Percentiles rank a stretch among this genome's conserved stretches.
Evolutionary conservation across 1,140 invertebrate genomes (phyloP).

Genomic region (Euwallacea fornicatus): DNA sequence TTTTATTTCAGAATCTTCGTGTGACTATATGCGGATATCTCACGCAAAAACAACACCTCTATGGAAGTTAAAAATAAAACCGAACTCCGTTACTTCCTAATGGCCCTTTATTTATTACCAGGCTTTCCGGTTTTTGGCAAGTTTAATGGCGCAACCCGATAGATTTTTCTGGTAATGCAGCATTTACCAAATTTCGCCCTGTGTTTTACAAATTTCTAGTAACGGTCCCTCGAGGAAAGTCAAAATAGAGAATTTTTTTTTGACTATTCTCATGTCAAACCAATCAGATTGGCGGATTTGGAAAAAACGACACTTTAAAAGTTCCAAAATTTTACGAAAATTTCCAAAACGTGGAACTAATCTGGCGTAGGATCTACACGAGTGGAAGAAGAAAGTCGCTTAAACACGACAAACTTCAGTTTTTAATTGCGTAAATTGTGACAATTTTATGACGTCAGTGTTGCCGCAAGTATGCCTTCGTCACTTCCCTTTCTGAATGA

Average conservation of each 20-base stretch:
- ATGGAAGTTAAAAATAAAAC: slow-evolving; percentile 24
- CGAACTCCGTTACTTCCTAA: slow-evolving; percentile 15
- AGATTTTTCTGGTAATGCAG: slow-evolving; percentile 6
- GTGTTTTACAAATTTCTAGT: slow-evolving; percentile 1
- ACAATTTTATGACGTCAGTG: no score
- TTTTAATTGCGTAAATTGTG: no score
- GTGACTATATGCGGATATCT: slow-evolving; percentile 16
- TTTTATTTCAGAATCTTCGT: slow-evolving; percentile 16
- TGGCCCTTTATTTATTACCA: slow-evolving; percentile 22
- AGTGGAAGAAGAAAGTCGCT: no score
- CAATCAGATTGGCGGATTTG: no score
- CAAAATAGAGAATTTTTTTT: background rate
- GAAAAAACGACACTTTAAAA: no score
- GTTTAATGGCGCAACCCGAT: slow-evolving; percentile 4
- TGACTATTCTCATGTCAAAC: no score
- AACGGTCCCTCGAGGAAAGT: background rate
- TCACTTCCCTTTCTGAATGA: no score
- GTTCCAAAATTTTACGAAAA: no score
- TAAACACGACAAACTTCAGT: no score
- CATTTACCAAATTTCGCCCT: slow-evolving; percentile 8
- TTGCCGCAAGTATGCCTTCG: no score
- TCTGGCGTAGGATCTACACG: no score
- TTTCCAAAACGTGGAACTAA: no score
- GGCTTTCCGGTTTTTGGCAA: slow-evolving; percentile 5
- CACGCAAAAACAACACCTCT: slow-evolving; percentile 25